phyloP scores from a whole-genome alignment of 2,797 vertebrate species.

The Astyanax mexicanus region DNA sequence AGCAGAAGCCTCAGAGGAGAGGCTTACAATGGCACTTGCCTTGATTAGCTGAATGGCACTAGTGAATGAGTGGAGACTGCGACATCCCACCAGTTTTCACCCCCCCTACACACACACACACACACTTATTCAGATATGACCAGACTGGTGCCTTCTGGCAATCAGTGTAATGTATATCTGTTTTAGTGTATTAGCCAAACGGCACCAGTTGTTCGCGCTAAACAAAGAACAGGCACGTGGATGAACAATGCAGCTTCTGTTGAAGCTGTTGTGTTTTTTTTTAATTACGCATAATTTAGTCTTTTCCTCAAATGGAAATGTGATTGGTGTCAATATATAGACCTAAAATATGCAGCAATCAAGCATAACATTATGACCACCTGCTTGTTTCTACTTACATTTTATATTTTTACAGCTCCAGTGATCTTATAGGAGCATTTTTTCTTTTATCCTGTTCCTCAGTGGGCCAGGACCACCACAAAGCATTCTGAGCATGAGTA shows the following conservation, averaged over 20 bases:
- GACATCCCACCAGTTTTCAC: slow-evolving; percentile 21
- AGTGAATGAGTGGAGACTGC: slow-evolving; percentile 17
- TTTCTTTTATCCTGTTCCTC: too few relatives aligned
- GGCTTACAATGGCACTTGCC: slow-evolving; percentile 49
- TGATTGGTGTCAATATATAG: too few relatives aligned
- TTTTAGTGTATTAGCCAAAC: slow-evolving; percentile 53
- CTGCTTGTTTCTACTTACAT: too few relatives aligned
- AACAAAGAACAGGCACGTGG: slow-evolving; percentile 27
- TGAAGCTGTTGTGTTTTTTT: not conserved
- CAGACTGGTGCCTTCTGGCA: slow-evolving; percentile 47
- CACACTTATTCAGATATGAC: slow-evolving; percentile 41
- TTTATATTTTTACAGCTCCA: too few relatives aligned
- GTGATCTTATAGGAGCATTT: too few relatives aligned
- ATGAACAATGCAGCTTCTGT: slow-evolving; percentile 44
- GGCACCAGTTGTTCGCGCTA: slow-evolving; percentile 45
- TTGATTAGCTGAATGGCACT: slow-evolving; percentile 58
- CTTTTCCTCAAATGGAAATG: too few relatives aligned
- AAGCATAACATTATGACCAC: too few relatives aligned
- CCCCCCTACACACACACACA: slow-evolving; percentile 12
- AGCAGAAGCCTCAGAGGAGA: slow-evolving; percentile 35
- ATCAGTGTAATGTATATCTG: slow-evolving; percentile 52
- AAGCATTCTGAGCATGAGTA: too few relatives aligned
- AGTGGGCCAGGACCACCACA: too few relatives aligned
- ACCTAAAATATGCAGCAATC: too few relatives aligned
- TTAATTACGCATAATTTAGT: not conserved